A percentile compares a stretch with the other conserved stretches of the same genome.
These are phyloP conservation scores for Halictus ligatus DNA, from an alignment of 2,888 invertebrate genomes.

Conservation along the genomic window DNA sequence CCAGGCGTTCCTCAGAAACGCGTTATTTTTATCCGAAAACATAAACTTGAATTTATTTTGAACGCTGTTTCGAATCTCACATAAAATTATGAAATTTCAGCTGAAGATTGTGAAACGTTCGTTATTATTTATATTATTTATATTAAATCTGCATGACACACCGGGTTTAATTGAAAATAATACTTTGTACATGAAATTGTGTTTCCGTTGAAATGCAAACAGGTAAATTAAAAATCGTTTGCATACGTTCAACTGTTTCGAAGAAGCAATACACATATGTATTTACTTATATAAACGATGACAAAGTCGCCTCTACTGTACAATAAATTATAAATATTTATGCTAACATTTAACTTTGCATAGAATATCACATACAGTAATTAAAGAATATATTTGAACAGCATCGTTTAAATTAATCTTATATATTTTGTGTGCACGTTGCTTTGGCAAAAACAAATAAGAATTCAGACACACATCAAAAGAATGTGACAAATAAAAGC, in stretches of 20 bases:
- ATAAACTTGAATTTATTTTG: conserved; percentile 10
- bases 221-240: not conserved
- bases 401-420: not conserved
- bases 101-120: not conserved
- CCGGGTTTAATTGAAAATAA: conserved; percentile 4
- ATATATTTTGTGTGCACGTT: not conserved
- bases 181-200: not conserved
- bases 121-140: not conserved
- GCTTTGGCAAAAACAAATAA: not conserved
- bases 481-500: not conserved
- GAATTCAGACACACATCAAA: not conserved
- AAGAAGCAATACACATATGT: not conserved
- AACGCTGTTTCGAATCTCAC: not conserved
- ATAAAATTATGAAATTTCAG: not conserved
- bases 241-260: not conserved
- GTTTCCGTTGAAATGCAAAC: not conserved
- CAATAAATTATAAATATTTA: conserved; percentile 22
- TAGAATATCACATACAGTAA: not conserved
- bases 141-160: not conserved
- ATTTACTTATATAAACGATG: not conserved
- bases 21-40: conserved; percentile 31
- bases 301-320: not conserved
- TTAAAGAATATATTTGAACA: not conserved
- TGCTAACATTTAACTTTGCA: not conserved
- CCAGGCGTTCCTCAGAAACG: conserved; percentile 29